Evolutionary conservation across 2,113 vertebrate genomes (phyloP).

Genomic region (Sebastes schlegelii): DNA sequence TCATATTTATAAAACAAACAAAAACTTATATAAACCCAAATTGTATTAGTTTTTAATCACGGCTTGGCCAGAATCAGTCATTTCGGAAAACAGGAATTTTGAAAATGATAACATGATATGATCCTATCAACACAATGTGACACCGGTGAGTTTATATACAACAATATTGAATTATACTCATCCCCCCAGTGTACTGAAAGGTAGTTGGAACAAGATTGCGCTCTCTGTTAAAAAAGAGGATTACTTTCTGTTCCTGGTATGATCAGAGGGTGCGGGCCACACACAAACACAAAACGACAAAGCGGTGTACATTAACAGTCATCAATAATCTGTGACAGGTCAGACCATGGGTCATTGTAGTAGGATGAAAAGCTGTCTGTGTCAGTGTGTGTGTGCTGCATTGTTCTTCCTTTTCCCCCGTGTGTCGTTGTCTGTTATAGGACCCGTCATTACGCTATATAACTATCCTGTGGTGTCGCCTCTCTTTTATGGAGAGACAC

Average conservation of each 20-base stretch:
- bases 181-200: background rate
- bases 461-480: conserved; percentile 61
- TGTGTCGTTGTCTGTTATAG: conserved; percentile 53
- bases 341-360: conserved; percentile 69
- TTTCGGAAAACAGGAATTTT: background rate
- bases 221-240: conserved; percentile 13
- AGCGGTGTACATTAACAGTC: conserved; percentile 73
- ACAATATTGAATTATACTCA: background rate
- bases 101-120: background rate
- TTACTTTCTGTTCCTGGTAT: conserved; percentile 18
- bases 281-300: conserved; percentile 56
- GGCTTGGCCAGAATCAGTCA: background rate
- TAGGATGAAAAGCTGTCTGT: conserved; percentile 58
- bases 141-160: background rate
- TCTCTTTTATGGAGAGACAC: conserved; percentile 61
- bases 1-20: background rate
- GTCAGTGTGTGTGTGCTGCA: conserved; percentile 57
- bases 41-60: background rate
- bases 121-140: background rate
- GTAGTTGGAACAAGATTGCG: background rate
- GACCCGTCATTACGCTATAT: conserved; percentile 53
- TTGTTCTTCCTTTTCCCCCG: conserved; percentile 55
- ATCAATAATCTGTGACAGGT: conserved; percentile 79
- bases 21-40: background rate
- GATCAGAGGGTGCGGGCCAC: conserved; percentile 58